phyloP scores from a whole-genome alignment of 2,113 vertebrate genomes.

The Prunella fulvescens region DNA sequence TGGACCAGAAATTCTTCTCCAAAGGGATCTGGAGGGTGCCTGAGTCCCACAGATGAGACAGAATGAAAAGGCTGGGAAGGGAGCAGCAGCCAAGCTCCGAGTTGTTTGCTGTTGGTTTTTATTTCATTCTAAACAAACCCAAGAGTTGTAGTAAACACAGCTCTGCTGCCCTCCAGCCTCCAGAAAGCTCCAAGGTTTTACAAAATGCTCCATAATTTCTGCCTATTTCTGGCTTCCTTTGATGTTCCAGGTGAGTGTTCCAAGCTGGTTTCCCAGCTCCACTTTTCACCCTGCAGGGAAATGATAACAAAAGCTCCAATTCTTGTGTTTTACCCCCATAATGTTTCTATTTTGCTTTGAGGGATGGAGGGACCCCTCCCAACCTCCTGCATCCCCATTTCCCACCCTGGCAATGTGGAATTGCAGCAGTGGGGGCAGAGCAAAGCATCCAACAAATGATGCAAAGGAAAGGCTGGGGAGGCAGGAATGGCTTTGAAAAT shows the following conservation, averaged over 20 bases:
- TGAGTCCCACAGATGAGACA: not conserved
- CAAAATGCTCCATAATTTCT: not conserved
- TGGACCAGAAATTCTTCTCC: not conserved
- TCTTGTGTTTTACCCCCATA: not conserved
- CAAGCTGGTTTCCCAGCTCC: not conserved
- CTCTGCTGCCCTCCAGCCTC: not conserved
- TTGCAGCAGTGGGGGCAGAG: not conserved
- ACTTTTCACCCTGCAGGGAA: not conserved
- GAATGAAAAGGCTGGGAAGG: not conserved
- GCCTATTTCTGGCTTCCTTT: not conserved
- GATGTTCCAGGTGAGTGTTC: not conserved
- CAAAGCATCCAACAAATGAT: not conserved
- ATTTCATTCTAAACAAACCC: not conserved
- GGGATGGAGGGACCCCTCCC: not conserved
- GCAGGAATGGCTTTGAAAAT: not conserved
- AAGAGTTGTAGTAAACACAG: not conserved
- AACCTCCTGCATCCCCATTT: not conserved
- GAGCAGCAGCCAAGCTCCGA: not conserved
- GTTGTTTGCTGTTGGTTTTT: not conserved
- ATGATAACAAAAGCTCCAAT: not conserved
- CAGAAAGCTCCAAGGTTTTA: not conserved
- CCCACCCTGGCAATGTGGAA: not conserved
- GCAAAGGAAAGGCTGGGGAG: not conserved
- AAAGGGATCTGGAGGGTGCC: not conserved
- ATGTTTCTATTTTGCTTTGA: not conserved